Percentiles rank a stretch among this genome's conserved stretches.
Conservation (phyloP, 2,113 vertebrate genomes). For the Oceanites oceanicus region DNA sequence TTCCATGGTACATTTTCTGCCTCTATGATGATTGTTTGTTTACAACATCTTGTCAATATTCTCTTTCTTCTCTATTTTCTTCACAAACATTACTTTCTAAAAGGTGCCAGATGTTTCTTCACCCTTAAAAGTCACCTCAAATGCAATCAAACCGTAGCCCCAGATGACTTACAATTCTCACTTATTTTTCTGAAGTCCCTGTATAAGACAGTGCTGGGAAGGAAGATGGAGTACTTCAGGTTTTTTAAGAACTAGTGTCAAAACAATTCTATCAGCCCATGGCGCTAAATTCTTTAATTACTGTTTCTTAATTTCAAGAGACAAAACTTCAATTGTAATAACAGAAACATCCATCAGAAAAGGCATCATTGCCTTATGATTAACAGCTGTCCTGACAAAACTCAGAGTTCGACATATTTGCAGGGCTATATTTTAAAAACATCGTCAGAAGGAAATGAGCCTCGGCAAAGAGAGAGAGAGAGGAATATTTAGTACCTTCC, state of each 20-base stretch:
- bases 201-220: not conserved
- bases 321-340: slow-evolving; percentile 65
- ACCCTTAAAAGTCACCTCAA: not conserved
- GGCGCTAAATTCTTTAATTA: slow-evolving; percentile 63
- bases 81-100: not conserved
- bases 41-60: not conserved
- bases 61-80: not conserved
- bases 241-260: slow-evolving; percentile 51
- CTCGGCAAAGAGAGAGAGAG: not conserved
- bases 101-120: not conserved
- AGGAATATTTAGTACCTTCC: not conserved
- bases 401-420: not conserved
- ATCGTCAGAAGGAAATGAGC: not conserved
- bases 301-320: slow-evolving; percentile 70
- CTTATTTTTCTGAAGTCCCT: not conserved
- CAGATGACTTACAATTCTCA: not conserved
- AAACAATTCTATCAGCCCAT: slow-evolving; percentile 62
- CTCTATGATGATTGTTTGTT: not conserved
- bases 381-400: slow-evolving; percentile 51
- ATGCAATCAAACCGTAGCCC: not conserved
- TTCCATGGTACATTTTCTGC: not conserved
- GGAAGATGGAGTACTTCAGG: not conserved
- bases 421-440: not conserved
- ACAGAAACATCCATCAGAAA: slow-evolving; percentile 49
- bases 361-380: not conserved